phyloP scores from a whole-genome alignment of 2,113 vertebrate species.

The Myrmecophaga tridactyla region DNA sequence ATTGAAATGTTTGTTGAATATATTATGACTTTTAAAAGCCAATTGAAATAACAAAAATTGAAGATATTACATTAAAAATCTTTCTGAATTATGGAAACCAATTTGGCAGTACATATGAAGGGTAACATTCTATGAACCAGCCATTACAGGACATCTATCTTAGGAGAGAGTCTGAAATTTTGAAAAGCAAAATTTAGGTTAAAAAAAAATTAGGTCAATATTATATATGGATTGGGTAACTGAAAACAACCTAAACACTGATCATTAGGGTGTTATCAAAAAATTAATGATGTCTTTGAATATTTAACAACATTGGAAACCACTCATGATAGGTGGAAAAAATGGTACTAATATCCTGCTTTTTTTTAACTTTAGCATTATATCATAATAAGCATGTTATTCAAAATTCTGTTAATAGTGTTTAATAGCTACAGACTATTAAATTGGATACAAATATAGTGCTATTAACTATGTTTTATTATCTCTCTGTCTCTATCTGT shows the following conservation, averaged over 20 bases:
- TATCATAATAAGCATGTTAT: not conserved
- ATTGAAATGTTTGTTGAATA: constrained; percentile 6
- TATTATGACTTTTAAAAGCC: not conserved
- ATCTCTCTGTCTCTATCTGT: not conserved
- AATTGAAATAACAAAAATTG: not conserved
- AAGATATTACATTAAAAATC: constrained; percentile 33
- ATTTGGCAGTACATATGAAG: constrained; percentile 32
- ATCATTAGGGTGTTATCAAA: not conserved
- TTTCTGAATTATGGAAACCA: not conserved
- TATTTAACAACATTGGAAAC: constrained; percentile 39
- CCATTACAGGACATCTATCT: constrained; percentile 45
- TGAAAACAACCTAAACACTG: not conserved
- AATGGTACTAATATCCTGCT: not conserved
- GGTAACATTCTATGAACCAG: not conserved
- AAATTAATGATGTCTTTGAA: constrained; percentile 4
- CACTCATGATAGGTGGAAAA: not conserved
- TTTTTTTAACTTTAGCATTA: not conserved
- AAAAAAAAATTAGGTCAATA: constrained; percentile 37
- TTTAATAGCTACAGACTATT: not conserved
- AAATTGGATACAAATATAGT: not conserved
- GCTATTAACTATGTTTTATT: not conserved
- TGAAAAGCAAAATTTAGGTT: not conserved
- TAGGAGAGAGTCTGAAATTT: constrained; percentile 20
- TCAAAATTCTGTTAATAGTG: not conserved
- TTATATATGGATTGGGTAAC: constrained; percentile 13